A percentile compares a stretch with the other conserved stretches of the same genome.
phyloP scores from a whole-genome alignment of 2,888 invertebrate species.

The Brachyopa scutellaris region DNA sequence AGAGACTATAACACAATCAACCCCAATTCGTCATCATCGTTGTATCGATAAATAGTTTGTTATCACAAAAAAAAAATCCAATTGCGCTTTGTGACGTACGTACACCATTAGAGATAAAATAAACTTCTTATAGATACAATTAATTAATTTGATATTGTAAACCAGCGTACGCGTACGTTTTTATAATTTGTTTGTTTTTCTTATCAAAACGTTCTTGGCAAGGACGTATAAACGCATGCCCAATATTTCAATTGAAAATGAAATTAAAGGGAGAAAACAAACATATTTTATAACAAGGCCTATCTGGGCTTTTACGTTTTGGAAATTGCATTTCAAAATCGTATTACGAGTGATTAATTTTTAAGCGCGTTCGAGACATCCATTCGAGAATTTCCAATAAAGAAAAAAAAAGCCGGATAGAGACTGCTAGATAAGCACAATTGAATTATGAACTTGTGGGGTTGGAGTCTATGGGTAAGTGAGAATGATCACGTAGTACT shows the following conservation, averaged over 20 bases:
- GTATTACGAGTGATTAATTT: constrained; percentile 31
- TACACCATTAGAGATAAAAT: constrained; percentile 11
- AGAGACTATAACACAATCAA: not conserved
- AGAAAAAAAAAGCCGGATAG: not conserved
- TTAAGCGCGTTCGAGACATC: not conserved
- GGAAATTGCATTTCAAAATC: constrained; percentile 25
- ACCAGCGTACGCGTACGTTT: not conserved
- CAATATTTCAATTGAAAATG: constrained; percentile 40
- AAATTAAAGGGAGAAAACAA: constrained; percentile 14
- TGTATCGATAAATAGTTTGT: constrained; percentile 20
- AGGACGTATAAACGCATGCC: constrained; percentile 41
- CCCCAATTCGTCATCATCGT: constrained; percentile 13
- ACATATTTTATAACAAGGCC: no score
- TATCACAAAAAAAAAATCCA: constrained; percentile 18
- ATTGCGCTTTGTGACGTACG: constrained; percentile 40
- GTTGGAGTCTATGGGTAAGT: constrained; percentile 23
- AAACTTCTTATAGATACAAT: constrained; percentile 28
- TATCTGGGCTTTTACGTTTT: constrained; percentile 3
- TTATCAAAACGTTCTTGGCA: constrained; percentile 63
- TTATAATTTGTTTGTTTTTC: constrained; percentile 10
- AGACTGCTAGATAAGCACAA: constrained; percentile 17
- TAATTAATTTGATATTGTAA: constrained; percentile 29
- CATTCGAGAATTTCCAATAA: not conserved
- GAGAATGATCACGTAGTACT: constrained; percentile 45
- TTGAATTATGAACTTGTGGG: constrained; percentile 29